Conservation (phyloP, 2,113 vertebrate genomes). For the Pseudopodoces humilis region DNA sequence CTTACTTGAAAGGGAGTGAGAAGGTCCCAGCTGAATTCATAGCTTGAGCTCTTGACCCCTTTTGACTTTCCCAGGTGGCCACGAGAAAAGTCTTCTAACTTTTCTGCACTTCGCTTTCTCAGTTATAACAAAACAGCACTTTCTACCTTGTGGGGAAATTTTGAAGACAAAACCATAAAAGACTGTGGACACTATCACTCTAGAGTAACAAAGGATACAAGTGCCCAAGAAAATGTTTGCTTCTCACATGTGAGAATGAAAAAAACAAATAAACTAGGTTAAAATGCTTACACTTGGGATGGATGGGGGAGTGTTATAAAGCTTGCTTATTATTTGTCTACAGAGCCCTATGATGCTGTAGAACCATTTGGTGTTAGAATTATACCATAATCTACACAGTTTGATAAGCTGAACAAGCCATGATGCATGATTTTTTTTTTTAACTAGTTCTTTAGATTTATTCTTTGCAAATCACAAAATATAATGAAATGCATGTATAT, state of each 20-base stretch:
- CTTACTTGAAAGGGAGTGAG: neutral
- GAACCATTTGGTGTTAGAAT: neutral
- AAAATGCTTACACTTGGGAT: neutral
- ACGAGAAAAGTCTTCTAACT: neutral
- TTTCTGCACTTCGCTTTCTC: neutral
- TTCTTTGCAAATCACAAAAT: neutral
- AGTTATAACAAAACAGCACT: neutral
- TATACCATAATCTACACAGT: neutral
- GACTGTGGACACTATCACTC: accelerated
- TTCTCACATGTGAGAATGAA: neutral
- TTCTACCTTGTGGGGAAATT: neutral
- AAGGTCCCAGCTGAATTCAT: neutral
- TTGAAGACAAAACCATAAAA: neutral
- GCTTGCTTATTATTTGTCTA: neutral
- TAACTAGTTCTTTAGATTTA: neutral
- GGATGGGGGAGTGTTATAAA: neutral
- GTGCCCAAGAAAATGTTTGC: neutral
- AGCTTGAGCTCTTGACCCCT: neutral
- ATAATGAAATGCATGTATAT: neutral
- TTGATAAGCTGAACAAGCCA: neutral
- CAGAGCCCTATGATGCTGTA: neutral
- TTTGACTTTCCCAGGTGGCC: neutral
- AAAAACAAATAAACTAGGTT: neutral
- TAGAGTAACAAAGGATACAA: neutral
- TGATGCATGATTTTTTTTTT: neutral